These are phyloP conservation scores for Chloroceryle aenea DNA, from an alignment of 2,113 vertebrate species.

Conservation along the genomic window DNA sequence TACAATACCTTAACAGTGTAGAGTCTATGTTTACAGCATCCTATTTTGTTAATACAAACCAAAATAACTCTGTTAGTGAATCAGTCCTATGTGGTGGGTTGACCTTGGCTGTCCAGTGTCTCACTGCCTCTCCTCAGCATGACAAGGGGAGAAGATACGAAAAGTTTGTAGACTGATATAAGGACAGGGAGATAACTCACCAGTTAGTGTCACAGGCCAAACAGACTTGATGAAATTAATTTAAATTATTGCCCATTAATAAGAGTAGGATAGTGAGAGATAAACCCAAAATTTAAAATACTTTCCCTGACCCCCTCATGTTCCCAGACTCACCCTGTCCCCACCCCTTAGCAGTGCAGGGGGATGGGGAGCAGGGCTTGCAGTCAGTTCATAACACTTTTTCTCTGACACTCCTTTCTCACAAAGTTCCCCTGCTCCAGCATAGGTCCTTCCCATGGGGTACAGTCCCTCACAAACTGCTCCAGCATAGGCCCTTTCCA, in stretches of 20 bases:
- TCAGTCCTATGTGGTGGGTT: not conserved
- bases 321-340: not conserved
- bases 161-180: not conserved
- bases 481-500: not conserved
- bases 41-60: not conserved
- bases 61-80: not conserved
- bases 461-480: not conserved
- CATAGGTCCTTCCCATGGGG: not conserved
- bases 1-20: not conserved
- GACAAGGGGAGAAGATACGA: not conserved
- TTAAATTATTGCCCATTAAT: not conserved
- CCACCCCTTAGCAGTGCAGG: not conserved
- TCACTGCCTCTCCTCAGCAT: not conserved
- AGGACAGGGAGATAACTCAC: not conserved
- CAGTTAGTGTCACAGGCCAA: not conserved
- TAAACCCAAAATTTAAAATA: not conserved
- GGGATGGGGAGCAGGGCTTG: not conserved
- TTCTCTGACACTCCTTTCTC: not conserved
- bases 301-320: not conserved
- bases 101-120: not conserved
- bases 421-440: not conserved
- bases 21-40: not conserved
- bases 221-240: not conserved
- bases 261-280: not conserved
- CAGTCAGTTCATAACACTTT: not conserved